A percentile compares a stretch with the other conserved stretches of the same genome.
Evolutionary conservation across 2,113 vertebrate species (phyloP).

Genomic region (Oryzias javanicus): DNA sequence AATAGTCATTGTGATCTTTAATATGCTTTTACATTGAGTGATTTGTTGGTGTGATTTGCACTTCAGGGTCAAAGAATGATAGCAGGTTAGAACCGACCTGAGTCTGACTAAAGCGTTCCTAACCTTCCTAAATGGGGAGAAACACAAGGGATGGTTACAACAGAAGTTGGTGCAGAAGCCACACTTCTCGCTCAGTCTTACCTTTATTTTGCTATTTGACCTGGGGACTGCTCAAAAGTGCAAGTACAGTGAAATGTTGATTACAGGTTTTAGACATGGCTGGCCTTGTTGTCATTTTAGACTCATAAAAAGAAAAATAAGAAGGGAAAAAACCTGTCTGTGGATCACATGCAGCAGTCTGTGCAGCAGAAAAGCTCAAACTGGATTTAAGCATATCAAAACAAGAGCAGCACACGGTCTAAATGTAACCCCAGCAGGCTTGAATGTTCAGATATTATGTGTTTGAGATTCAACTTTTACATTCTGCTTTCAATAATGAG

Average conservation of each 20-base stretch:
- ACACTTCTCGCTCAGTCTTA: conserved; percentile 70
- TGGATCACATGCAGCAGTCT: conserved; percentile 21
- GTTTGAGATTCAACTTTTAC: conserved; percentile 21
- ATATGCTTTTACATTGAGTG: too few species aligned
- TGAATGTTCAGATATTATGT: conserved; percentile 53
- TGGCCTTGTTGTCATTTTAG: conserved; percentile 20
- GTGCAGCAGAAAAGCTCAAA: conserved; percentile 16
- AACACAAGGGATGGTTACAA: conserved; percentile 60
- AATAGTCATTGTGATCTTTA: too few species aligned
- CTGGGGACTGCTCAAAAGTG: conserved; percentile 70
- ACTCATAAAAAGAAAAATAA: conserved; percentile 12
- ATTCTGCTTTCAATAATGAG: conserved; percentile 20
- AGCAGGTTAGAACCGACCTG: conserved; percentile 11
- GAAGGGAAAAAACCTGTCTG: conserved; percentile 34
- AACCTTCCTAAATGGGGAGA: conserved; percentile 42
- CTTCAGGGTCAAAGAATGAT: conserved; percentile 1
- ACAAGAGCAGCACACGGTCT: conserved; percentile 39
- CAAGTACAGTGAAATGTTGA: conserved; percentile 66
- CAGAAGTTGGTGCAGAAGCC: conserved; percentile 63
- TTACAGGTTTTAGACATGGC: conserved; percentile 46
- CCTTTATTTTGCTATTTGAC: conserved; percentile 77
- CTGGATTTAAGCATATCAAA: conserved; percentile 27
- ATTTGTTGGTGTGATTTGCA: background rate
- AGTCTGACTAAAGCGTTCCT: conserved; percentile 12
- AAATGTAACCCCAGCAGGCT: conserved; percentile 61